Evolutionary conservation across 2,888 invertebrate species (phyloP), one percentile per base, ranked within the genome.

Genomic region (Siphlonurus alternatus): DNA sequence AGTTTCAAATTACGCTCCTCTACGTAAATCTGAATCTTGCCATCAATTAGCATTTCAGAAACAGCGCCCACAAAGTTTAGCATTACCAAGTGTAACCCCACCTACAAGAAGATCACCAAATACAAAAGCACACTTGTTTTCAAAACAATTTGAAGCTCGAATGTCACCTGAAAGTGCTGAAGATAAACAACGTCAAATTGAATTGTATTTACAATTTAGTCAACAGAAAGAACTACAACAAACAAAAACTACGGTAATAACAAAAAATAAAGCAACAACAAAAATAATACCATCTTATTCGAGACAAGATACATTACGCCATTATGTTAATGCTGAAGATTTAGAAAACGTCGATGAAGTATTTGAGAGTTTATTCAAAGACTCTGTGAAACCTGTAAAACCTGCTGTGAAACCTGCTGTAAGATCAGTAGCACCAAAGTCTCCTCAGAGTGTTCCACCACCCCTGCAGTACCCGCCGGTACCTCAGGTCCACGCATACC

Each of bases 61-160:
- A 61, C 66, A 71, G 68, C 67, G 73, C 67, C 68, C 71, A 53
- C 66, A 71, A 67, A 67, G 71, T 69, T 51, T 72, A 67, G 68
- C 70, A 66, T 51, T 69, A 2, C 71, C 76, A 60, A 69, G 76
- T 61, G 69, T 74, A 5, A 77, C 80, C 2, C 78, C 81, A 15
- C 76, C 78, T 53, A 75, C 76, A 59, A 73, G 74, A 63, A 73
- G 7, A 5, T 20, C 56, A n/a, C 5, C 56, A 7, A 22, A 22
- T 22, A 20, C 56, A n/a, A 56, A 56, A 22, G n/a, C 20, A 22
- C 56, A 56, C n/a, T 22, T 56, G 38, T 77, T 87, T 63, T 88
- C 89, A 0, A 90, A 89, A 73, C 84, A 90, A 71, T 92, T 81
- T 74, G 91, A 92, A 75, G 90, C 90, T 15, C 85, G 86, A 64